Conservation (phyloP, 1,140 invertebrate genomes). For the Orchestia grillus region DNA sequence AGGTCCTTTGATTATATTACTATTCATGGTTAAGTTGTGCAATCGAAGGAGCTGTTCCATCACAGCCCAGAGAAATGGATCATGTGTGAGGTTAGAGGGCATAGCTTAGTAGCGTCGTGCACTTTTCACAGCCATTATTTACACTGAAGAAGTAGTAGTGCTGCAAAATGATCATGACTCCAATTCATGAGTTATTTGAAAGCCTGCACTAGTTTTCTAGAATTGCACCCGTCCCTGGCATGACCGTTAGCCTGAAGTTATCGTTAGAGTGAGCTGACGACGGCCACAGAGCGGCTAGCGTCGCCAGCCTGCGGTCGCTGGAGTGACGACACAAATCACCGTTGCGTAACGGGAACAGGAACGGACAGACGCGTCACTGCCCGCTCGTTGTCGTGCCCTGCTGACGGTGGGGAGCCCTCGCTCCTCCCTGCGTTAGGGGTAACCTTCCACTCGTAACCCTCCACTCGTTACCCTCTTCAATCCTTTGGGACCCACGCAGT, state of each 20-base stretch:
- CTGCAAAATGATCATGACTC: not conserved
- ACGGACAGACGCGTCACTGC: not conserved
- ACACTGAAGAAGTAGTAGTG: not conserved
- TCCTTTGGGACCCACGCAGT: too few species aligned
- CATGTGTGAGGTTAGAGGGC: too few species aligned
- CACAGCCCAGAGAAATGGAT: not conserved
- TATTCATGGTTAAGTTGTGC: not conserved
- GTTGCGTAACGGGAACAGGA: not conserved
- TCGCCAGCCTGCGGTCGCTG: not conserved
- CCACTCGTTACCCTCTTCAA: too few species aligned
- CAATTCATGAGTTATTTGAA: too few species aligned
- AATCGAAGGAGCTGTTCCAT: not conserved
- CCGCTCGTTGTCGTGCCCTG: too few species aligned
- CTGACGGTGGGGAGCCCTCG: too few species aligned
- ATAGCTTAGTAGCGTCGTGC: not conserved
- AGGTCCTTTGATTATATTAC: not conserved
- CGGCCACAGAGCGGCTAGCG: not conserved
- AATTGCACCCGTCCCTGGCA: not conserved
- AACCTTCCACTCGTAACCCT: too few species aligned
- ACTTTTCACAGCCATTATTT: not conserved
- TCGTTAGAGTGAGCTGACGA: not conserved
- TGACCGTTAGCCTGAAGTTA: not conserved
- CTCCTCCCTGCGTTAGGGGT: too few species aligned
- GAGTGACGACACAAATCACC: not conserved
- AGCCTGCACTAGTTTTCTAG: not conserved